A percentile compares a stretch with the other conserved stretches of the same genome.
Evolutionary conservation across 2,797 vertebrate species (phyloP).

Genomic region (Danio aesculapii): DNA sequence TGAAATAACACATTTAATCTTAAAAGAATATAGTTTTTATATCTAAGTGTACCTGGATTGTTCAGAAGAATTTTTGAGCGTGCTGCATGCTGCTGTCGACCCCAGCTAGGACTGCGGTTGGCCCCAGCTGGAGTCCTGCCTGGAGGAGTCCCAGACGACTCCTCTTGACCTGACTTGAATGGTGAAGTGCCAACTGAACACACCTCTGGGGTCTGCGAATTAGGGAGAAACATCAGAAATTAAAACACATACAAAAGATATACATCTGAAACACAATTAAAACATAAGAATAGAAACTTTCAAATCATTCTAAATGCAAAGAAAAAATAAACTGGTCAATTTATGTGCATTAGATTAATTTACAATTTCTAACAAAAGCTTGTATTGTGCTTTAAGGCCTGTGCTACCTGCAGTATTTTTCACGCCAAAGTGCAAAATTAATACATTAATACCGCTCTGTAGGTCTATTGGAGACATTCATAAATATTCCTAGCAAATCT

Average conservation of each 20-base stretch:
- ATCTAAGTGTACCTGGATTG: conserved; percentile 72
- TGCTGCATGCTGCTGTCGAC: conserved; percentile 83
- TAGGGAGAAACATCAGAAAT: not conserved
- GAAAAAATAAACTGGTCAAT: too few species aligned
- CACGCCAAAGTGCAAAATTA: too few species aligned
- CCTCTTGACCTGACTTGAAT: conserved; percentile 86
- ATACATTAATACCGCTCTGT: too few species aligned
- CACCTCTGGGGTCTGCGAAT: conserved; percentile 83
- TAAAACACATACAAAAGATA: not conserved
- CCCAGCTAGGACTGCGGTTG: conserved; percentile 87
- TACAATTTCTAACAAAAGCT: too few species aligned
- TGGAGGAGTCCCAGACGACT: conserved; percentile 86
- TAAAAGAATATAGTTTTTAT: not conserved
- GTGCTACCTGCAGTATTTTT: too few species aligned
- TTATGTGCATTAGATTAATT: too few species aligned
- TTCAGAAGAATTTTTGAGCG: conserved; percentile 84
- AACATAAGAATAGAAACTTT: not conserved
- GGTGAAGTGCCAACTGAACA: conserved; percentile 87
- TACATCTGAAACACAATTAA: not conserved
- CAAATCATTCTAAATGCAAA: too few species aligned
- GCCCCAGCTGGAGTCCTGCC: conserved; percentile 84
- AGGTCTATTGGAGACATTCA: too few species aligned
- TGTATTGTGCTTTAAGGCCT: too few species aligned
- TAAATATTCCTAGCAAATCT: too few species aligned
- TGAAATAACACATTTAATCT: not conserved